Conservation (phyloP, 53 echinoderm and acorn worm genomes). For the Antedon mediterranea region DNA sequence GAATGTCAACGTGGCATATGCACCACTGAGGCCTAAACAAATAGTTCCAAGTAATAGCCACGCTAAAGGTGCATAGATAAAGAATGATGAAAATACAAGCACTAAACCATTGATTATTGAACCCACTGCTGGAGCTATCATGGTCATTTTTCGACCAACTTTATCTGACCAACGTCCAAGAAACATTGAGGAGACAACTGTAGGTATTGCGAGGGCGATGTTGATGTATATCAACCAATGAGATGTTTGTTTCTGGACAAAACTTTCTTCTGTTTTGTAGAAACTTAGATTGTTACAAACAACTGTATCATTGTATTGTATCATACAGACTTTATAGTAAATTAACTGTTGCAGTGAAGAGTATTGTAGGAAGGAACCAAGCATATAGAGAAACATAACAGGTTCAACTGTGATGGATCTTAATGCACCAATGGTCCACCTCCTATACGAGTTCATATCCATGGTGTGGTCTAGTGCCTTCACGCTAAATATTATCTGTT, state of each 20-base stretch:
- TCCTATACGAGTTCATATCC: neutral
- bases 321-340: slow-evolving; percentile 57
- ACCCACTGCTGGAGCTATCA: slow-evolving; percentile 64
- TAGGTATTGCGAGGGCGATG: slow-evolving; percentile 44
- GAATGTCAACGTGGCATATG: slow-evolving; percentile 55
- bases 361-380: slow-evolving; percentile 78
- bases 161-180: slow-evolving; percentile 84
- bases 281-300: slow-evolving; percentile 43
- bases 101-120: slow-evolving; percentile 50
- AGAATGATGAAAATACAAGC: slow-evolving; percentile 39
- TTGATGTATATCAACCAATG: slow-evolving; percentile 84
- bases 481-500: no score
- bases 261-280: slow-evolving; percentile 40
- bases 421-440: neutral
- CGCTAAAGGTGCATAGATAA: slow-evolving; percentile 43
- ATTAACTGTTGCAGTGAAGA: slow-evolving; percentile 66
- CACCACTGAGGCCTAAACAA: slow-evolving; percentile 55
- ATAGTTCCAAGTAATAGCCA: slow-evolving; percentile 60
- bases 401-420: slow-evolving; percentile 76
- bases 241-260: slow-evolving; percentile 46
- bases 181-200: slow-evolving; percentile 50
- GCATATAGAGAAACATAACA: slow-evolving; percentile 71
- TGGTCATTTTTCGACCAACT: slow-evolving; percentile 52
- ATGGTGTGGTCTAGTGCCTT: no score
- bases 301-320: slow-evolving; percentile 53